Evolutionary conservation across 2,797 vertebrate species (phyloP).

Genomic region (Trichosurus vulpecula): DNA sequence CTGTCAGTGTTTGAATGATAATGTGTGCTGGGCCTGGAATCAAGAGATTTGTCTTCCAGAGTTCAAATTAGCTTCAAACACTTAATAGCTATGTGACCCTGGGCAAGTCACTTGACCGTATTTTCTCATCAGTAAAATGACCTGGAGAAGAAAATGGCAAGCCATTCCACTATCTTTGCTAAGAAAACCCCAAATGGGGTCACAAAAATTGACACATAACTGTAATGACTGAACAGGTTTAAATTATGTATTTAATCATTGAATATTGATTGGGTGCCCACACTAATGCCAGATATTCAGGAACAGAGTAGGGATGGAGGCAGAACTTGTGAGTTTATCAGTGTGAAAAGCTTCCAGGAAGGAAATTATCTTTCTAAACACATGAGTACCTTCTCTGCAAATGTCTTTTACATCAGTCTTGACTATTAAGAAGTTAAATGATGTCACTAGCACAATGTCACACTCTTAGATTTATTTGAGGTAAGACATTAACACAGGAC

Average conservation of each 20-base stretch:
- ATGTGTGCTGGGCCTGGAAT: not conserved
- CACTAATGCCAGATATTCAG: not conserved
- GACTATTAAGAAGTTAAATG: no score
- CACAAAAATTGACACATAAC: not conserved
- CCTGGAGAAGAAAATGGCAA: not conserved
- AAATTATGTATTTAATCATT: not conserved
- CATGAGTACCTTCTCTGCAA: not conserved
- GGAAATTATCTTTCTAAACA: not conserved
- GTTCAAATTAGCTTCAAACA: not conserved
- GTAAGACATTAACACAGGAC: not conserved
- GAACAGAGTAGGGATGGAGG: not conserved
- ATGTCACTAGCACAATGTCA: not conserved
- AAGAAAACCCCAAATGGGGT: not conserved
- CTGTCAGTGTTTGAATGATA: not conserved
- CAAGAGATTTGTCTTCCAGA: not conserved
- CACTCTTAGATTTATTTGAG: not conserved
- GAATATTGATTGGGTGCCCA: not conserved
- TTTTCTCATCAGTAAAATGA: not conserved
- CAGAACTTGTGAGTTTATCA: not conserved
- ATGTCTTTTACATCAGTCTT: not conserved
- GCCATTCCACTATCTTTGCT: not conserved
- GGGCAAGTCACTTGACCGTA: not conserved
- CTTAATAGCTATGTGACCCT: not conserved
- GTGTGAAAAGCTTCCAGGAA: not conserved
- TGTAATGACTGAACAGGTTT: not conserved